Evolutionary conservation across 2,888 invertebrate species (phyloP), one percentile per base, ranked within the genome.

Genomic region (Eucera pruinosa): DNA sequence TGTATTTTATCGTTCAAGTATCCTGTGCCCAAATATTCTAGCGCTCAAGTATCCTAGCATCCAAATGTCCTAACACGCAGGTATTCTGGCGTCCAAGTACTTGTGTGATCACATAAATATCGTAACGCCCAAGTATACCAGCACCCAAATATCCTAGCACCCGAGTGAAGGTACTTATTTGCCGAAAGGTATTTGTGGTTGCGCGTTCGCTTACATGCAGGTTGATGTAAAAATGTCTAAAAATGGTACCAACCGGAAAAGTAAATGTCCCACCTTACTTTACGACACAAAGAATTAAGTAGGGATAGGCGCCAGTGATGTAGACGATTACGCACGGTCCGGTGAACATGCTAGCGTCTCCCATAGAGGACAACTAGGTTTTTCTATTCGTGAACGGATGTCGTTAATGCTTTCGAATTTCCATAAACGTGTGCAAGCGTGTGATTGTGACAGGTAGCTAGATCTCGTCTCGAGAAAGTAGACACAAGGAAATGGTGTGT

Each of bases 251-350:
- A 25, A 75, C 75, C 60, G 70, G 65, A 50, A 55, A 65, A 65
- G 76, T 55, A 55, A 78, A 70, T 55, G 70, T 75, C 75, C 64
- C 64, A 45, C 60, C 36, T 78, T 61, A 55, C 54, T 70, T 78
- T 70, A 61, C 68, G 65, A 62, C 61, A 50, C 50, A 65, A 80
- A 69, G 75, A 80, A 70, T 72, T 60, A 70, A 75, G 72, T 78
- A 72, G 74, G 75, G 71, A 73, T 54, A 72, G 83, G 83, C 83
- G 83, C 83, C 83, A 78, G 70, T 58, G 80, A 78, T 75, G 80
- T 70, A 83, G 83, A 83, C 83, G 80, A 83, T 83, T 83, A 69
- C 80, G 67, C 68, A 72, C 73, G 68, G 73, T 77, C 80, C 82
- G 80, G 73, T 60, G 77, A 70, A 41, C 78, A 71, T 64, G 75